Evolutionary conservation across 37 sponge, comb jelly and placozoan genomes (phyloP), one percentile per base, ranked within the genome.

Genomic region (Aplysina aerophoba): DNA sequence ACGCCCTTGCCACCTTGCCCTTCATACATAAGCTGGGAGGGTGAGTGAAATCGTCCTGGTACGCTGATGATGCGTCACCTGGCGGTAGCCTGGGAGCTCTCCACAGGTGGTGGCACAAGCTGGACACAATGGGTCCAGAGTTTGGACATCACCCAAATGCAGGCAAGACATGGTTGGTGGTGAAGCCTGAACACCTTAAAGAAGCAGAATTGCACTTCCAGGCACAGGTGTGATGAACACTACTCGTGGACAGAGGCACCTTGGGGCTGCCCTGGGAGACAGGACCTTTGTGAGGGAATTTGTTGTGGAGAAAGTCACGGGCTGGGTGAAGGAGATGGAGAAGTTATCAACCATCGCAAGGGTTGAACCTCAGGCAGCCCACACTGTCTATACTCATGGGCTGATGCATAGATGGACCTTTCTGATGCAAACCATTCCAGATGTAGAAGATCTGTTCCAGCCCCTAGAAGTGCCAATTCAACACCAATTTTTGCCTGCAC

Each of bases 121-220:
- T 73, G 15, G 35, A 30, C 36, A 44, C 41, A 31, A 17, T 15
- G 17, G 88, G 75, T 36, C 69, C 69, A 15, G 20, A 36, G 19
- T 80, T 35, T 55, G 81, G 81, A 25, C 80, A 85, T 55, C 80
- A 53, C 56, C 68, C 81, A 30, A 86, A 79, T 65, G 67, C 40
- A 21, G 6, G 38, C 20, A 87, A 81, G 71, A 72, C 82, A 53
- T 53, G 44, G n/a, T 17, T 86, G 40, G 14, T 86, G 14, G 69
- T 65, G 30, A 86, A 86, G 80, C 72, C 81, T 31, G 72, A 86
- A 30, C 79, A 85, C 27, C 11, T 68, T 15, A 55, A 84, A 53
- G 30, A 25, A 55, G 84, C 84, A 0, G 44, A 84, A 35, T 55
- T 36, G 54, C 17, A 79, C 13, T 86, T 86, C 37, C 15, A 78